phyloP scores from a whole-genome alignment of 2,797 vertebrate genomes.

The Echeneis naucrates region DNA sequence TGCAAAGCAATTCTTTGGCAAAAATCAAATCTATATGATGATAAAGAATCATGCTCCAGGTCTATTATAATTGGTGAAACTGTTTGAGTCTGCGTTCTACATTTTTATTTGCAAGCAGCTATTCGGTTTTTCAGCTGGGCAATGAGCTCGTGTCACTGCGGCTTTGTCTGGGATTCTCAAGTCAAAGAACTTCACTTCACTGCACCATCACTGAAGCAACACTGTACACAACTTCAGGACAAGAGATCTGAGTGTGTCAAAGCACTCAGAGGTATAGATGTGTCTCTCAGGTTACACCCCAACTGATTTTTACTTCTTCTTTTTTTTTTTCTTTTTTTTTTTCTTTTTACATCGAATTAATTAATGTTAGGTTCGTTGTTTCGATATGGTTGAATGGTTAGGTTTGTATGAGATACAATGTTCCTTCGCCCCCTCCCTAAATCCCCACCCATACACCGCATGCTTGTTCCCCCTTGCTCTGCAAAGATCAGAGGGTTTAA shows the following conservation, averaged over 20 bases:
- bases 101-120: constrained; percentile 76
- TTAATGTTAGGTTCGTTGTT: constrained; percentile 58
- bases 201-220: constrained; percentile 80
- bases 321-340: constrained; percentile 38
- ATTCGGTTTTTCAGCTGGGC: constrained; percentile 63
- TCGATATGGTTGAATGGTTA: constrained; percentile 70
- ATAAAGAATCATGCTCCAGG: constrained; percentile 71
- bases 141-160: constrained; percentile 60
- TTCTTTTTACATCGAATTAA: constrained; percentile 63
- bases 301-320: constrained; percentile 47
- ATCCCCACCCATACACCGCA: constrained; percentile 84
- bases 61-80: constrained; percentile 60
- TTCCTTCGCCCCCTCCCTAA: constrained; percentile 82
- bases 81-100: constrained; percentile 62
- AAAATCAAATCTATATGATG: constrained; percentile 79
- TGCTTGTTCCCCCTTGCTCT: constrained; percentile 78
- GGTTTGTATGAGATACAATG: constrained; percentile 82
- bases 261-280: constrained; percentile 65
- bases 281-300: constrained; percentile 62
- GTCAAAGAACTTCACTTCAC: constrained; percentile 79
- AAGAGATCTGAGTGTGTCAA: constrained; percentile 66
- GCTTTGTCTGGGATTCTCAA: constrained; percentile 76
- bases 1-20: constrained; percentile 85
- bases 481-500: constrained; percentile 86
- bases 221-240: constrained; percentile 81